Percentiles rank a stretch among this genome's conserved stretches.
phyloP scores from a whole-genome alignment of 2,113 vertebrate genomes.

The Plecturocebus donacophilus region DNA sequence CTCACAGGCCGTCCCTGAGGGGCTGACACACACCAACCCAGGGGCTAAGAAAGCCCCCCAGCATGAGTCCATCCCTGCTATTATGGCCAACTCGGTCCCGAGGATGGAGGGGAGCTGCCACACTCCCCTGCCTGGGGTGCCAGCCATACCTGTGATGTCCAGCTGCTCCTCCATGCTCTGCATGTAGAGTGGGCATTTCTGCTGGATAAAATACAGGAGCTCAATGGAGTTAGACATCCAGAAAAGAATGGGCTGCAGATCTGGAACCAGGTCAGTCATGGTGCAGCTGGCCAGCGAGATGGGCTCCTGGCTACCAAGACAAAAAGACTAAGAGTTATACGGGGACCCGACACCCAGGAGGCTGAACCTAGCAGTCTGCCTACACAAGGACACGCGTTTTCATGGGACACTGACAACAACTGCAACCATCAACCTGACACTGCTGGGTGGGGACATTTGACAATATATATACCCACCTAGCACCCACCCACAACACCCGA shows the following conservation, averaged over 20 bases:
- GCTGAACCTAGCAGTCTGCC: accelerated
- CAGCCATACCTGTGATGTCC: conserved; percentile 86
- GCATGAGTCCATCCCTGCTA: not conserved
- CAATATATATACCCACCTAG: accelerated
- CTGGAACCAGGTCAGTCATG: conserved; percentile 92
- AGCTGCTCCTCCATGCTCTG: conserved; percentile 94
- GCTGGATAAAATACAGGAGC: conserved; percentile 96
- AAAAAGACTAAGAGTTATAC: not conserved
- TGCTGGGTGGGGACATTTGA: accelerated
- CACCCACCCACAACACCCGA: not conserved
- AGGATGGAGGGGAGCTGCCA: accelerated
- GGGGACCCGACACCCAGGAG: accelerated
- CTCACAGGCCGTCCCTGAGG: not conserved
- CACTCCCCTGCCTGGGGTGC: accelerated
- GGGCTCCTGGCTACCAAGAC: conserved; percentile 91
- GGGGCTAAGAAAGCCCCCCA: not conserved
- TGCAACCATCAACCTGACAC: accelerated
- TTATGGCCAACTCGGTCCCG: accelerated
- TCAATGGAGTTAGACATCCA: conserved; percentile 98
- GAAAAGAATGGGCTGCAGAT: conserved; percentile 95
- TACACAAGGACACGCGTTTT: accelerated
- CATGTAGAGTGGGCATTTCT: conserved; percentile 93
- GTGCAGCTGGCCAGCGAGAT: conserved; percentile 87
- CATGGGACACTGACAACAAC: too few species aligned
- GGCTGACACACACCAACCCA: accelerated